A percentile compares a stretch with the other conserved stretches of the same genome.
These are phyloP conservation scores for Oreortyx pictus DNA, from an alignment of 2,797 vertebrate species.

Conservation along the genomic window DNA sequence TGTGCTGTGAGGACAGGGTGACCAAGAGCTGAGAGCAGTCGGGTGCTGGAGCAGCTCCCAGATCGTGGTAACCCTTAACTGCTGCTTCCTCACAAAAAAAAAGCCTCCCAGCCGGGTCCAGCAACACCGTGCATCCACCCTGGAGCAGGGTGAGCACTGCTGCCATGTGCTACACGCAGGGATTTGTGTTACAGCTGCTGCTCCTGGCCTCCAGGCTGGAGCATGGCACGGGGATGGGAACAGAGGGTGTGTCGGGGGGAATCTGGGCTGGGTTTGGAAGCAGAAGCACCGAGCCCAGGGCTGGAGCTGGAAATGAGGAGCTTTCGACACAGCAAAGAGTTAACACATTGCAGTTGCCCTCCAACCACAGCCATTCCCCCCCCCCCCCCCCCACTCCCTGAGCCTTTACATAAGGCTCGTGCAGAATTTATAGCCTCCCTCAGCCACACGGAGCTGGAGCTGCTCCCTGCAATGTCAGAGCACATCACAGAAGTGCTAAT, in stretches of 20 bases:
- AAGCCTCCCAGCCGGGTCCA: neutral
- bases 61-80: rapidly evolving
- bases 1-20: rapidly evolving
- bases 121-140: neutral
- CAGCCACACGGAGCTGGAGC: neutral
- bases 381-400: neutral
- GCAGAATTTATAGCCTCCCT: conserved; percentile 45
- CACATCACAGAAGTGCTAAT: neutral
- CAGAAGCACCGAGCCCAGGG: neutral
- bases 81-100: neutral
- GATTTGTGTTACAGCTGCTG: neutral
- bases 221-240: neutral
- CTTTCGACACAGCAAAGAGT: neutral
- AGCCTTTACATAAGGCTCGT: conserved; percentile 44
- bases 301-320: neutral
- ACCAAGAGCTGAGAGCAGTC: neutral
- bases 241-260: neutral
- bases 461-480: conserved; percentile 10
- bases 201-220: neutral
- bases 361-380: neutral
- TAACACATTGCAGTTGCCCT: neutral
- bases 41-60: rapidly evolving
- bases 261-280: neutral
- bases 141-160: neutral
- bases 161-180: rapidly evolving